phyloP scores from a whole-genome alignment of 1,140 invertebrate species.

The Drosophila eugracilis region DNA sequence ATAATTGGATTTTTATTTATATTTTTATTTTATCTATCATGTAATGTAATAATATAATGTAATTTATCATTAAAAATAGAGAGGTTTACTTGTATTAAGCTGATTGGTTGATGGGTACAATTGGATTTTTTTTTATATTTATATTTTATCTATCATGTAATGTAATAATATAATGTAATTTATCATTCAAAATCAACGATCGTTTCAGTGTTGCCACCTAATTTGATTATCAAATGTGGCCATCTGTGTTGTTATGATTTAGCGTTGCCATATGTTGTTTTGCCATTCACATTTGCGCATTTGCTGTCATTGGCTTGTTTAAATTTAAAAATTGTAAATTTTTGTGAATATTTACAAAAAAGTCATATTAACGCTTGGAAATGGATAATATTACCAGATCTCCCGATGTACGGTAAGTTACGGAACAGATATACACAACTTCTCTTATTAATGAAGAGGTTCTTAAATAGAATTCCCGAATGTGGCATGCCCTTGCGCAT shows the following conservation, averaged over 20 bases:
- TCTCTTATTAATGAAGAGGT: neutral
- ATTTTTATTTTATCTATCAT: neutral
- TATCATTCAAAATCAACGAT: slow-evolving; percentile 3
- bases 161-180: neutral
- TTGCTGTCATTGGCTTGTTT: slow-evolving; percentile 6
- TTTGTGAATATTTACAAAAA: neutral
- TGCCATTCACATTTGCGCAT: slow-evolving; percentile 4
- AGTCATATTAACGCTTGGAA: neutral
- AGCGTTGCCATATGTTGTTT: neutral
- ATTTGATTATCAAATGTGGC: neutral
- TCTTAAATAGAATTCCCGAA: neutral
- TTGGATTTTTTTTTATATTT: neutral
- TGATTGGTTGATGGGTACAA: neutral
- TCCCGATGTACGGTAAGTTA: neutral
- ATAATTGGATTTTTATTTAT: neutral
- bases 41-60: neutral
- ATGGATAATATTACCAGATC: neutral
- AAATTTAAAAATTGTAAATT: slow-evolving; percentile 1
- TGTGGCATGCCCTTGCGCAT: slow-evolving; percentile 10
- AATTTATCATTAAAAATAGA: neutral
- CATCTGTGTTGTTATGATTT: neutral
- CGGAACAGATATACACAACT: too few relatives aligned
- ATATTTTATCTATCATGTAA: neutral
- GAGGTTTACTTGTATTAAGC: neutral
- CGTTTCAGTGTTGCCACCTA: neutral